Conservation (phyloP, 2,888 invertebrate species). For the Subacronicta megacephala region DNA sequence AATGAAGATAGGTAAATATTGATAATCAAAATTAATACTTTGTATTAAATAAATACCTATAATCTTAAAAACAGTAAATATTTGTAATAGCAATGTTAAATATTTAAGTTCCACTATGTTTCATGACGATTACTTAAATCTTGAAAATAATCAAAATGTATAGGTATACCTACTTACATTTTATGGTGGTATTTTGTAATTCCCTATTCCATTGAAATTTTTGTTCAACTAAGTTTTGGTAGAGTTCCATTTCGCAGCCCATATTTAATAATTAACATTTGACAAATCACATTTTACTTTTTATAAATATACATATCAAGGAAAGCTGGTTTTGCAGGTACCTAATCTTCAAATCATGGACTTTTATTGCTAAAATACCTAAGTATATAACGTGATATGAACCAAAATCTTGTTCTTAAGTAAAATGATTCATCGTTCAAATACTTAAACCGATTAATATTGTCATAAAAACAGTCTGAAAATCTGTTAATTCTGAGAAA, state of each 20-base stretch:
- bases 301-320: background rate
- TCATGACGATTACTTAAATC: slow-evolving; percentile 15
- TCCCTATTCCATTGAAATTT: background rate
- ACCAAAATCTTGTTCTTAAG: too few species aligned
- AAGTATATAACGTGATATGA: too few species aligned
- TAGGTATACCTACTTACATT: background rate
- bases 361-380: too few species aligned
- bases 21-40: slow-evolving; percentile 27
- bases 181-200: background rate
- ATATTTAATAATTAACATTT: background rate
- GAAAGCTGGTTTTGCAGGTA: too few species aligned
- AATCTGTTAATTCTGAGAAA: background rate
- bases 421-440: too few species aligned
- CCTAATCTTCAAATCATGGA: too few species aligned
- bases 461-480: too few species aligned
- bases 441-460: too few species aligned
- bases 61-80: slow-evolving; percentile 37
- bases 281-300: background rate
- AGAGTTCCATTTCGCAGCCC: slow-evolving; percentile 8
- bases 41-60: slow-evolving; percentile 24
- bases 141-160: slow-evolving; percentile 21
- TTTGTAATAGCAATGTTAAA: slow-evolving; percentile 19
- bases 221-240: slow-evolving; percentile 1
- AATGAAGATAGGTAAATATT: slow-evolving; percentile 29
- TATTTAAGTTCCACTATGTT: slow-evolving; percentile 12